These are phyloP conservation scores for Dinothrombium tinctorium DNA, from an alignment of 1,140 invertebrate species.

Conservation along the genomic window DNA sequence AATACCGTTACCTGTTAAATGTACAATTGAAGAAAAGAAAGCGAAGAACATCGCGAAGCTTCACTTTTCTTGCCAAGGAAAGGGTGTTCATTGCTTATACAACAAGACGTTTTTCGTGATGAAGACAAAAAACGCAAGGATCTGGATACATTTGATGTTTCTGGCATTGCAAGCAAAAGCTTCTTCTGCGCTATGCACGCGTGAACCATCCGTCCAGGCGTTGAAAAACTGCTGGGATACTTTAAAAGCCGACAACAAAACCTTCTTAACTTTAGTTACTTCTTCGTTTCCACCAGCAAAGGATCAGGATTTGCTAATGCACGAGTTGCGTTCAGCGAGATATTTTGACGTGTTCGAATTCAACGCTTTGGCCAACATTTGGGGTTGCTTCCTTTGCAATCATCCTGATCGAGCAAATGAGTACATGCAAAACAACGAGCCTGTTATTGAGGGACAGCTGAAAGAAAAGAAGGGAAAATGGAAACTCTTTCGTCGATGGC, in stretches of 20 bases:
- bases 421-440: slow-evolving; percentile 36
- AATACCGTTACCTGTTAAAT: slow-evolving; percentile 66
- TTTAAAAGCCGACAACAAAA: slow-evolving; percentile 62
- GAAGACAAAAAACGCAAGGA: slow-evolving; percentile 56
- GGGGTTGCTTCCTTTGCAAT: slow-evolving; percentile 72
- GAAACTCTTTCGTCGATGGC: slow-evolving; percentile 68
- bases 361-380: slow-evolving; percentile 32
- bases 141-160: slow-evolving; percentile 90
- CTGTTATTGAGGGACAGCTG: slow-evolving; percentile 41
- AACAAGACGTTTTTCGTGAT: slow-evolving; percentile 55
- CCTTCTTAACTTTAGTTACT: slow-evolving; percentile 68
- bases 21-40: slow-evolving; percentile 63
- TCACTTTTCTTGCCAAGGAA: slow-evolving; percentile 63
- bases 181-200: slow-evolving; percentile 47
- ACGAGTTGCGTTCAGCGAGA: slow-evolving; percentile 56
- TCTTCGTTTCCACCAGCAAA: slow-evolving; percentile 51
- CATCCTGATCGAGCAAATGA: slow-evolving; percentile 63
- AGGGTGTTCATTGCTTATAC: slow-evolving; percentile 70
- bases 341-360: slow-evolving; percentile 82
- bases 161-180: slow-evolving; percentile 61
- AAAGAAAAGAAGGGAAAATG: slow-evolving; percentile 87
- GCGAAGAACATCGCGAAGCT: slow-evolving; percentile 53
- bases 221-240: slow-evolving; percentile 80
- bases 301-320: slow-evolving; percentile 66
- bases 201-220: slow-evolving; percentile 53